phyloP scores from a whole-genome alignment of 2,797 vertebrate genomes.

The Mus minutoides region DNA sequence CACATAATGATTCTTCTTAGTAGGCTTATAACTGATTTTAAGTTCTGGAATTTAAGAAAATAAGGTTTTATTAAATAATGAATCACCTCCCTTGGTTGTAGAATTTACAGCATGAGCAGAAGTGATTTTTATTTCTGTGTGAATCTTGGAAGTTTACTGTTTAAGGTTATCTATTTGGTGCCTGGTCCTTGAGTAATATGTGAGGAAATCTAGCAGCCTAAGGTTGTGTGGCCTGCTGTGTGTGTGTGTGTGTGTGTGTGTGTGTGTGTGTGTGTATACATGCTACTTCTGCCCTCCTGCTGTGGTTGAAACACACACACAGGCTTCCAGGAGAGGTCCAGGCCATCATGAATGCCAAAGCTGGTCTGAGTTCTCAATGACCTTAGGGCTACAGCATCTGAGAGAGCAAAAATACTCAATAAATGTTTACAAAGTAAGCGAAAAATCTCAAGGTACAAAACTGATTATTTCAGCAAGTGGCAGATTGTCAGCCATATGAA shows the following conservation, averaged over 20 bases:
- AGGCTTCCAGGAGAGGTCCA: background rate
- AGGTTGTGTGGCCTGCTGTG: no score
- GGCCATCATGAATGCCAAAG: background rate
- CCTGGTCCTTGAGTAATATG: background rate
- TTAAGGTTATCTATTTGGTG: background rate
- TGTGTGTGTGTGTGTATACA: no score
- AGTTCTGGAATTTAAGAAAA: background rate
- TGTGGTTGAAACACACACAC: background rate
- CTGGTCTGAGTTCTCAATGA: background rate
- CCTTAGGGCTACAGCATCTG: background rate
- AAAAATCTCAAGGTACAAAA: slow-evolving; percentile 25
- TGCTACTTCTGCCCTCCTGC: background rate
- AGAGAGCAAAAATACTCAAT: background rate
- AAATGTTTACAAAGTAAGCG: background rate
- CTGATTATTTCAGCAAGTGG: slow-evolving; percentile 1
- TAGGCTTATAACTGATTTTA: slow-evolving; percentile 34
- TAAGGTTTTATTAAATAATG: slow-evolving; percentile 66
- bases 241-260: no score
- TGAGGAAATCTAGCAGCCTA: background rate
- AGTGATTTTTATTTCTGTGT: background rate
- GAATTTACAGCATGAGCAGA: background rate
- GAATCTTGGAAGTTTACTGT: slow-evolving; percentile 21
- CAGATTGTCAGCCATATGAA: slow-evolving; percentile 49
- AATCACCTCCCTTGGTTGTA: background rate
- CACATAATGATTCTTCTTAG: slow-evolving; percentile 36